Evolutionary conservation across 1,140 invertebrate species (phyloP).

Genomic region (Monochamus saltuarius): DNA sequence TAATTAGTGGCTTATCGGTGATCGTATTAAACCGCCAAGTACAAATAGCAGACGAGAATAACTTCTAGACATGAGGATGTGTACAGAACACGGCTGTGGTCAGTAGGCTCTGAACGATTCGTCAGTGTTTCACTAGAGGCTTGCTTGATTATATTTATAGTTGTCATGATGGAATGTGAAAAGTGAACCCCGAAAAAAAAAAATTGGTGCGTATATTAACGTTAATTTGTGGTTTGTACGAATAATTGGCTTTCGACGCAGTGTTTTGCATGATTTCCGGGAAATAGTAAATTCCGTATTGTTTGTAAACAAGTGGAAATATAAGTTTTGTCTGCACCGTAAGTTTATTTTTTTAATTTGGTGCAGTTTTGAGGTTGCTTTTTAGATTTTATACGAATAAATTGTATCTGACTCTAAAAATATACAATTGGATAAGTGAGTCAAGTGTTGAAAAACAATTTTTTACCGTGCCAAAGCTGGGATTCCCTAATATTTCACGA

Average conservation of each 20-base stretch:
- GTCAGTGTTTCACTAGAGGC: constrained; percentile 32
- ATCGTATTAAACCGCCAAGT: constrained; percentile 17
- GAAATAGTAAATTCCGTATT: background rate
- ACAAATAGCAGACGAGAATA: constrained; percentile 28
- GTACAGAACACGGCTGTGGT: constrained; percentile 20
- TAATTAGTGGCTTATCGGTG: constrained; percentile 23
- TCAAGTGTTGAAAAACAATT: too few species aligned
- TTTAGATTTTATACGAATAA: too few species aligned
- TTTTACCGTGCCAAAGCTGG: too few species aligned
- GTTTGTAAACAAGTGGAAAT: background rate
- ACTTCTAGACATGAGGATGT: constrained; percentile 23
- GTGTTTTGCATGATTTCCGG: background rate
- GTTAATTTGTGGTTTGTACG: constrained; percentile 5
- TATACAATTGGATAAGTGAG: too few species aligned
- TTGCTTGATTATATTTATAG: constrained; percentile 36
- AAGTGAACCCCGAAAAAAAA: constrained; percentile 19
- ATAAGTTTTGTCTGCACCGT: background rate
- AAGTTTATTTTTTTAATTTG: background rate
- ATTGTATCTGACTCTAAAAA: too few species aligned
- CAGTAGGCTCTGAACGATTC: constrained; percentile 25
- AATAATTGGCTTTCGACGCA: background rate
- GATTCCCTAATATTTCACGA: too few species aligned
- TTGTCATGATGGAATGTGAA: constrained; percentile 25
- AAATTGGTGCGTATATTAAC: constrained; percentile 28
- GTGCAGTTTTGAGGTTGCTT: too few species aligned